Evolutionary conservation across 1,140 invertebrate genomes (phyloP), one percentile per base, ranked within the genome.

Genomic region (Drosophila jambulina): DNA sequence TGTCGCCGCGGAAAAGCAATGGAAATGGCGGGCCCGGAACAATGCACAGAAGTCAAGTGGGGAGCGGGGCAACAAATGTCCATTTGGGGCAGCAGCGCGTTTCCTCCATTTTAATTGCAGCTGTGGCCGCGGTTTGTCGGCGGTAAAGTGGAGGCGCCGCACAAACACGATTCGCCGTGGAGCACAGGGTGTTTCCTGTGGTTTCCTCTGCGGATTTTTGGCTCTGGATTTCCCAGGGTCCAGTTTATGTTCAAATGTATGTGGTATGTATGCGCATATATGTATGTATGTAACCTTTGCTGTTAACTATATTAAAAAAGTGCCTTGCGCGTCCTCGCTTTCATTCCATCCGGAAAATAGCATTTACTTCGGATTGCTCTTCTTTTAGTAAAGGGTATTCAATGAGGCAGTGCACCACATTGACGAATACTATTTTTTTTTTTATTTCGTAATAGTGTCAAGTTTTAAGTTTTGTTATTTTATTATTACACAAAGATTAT

Each of bases 31-130:
- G 56, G 15, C 21, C 17, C 23, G 45, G 46, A 59, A 43, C 38
- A 58, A 38, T 49, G 65, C 51, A 49, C 65, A 49, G 40, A 36
- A 58, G 54, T 57, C 23, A 38, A 48, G 23, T 74, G 10, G 56
- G 58, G 38, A 67, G 80, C 76, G 62, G 65, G 75, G 71, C 76
- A 77, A 77, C 71, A 80, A 83, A 77, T 72, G 62, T 60, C 45
- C 62, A 79, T 77, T 75, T 76, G 46, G 34, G 23, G 51, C 51
- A 36, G 32, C 13, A 56, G 49, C 49, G 21, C 36, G 75, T 64
- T 79, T 63, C 71, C 71, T 77, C 68, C 60, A 80, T 83, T 88
- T 87, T 88, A 87, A 87, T 87, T 88, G 80, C 84, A 70, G 67
- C 80, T 72, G 59, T 29, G 69, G 70, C 46, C 70, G 51, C 23